These are phyloP conservation scores for Paramisgurnus dabryanus DNA, from an alignment of 2,113 vertebrate genomes.

Conservation along the genomic window DNA sequence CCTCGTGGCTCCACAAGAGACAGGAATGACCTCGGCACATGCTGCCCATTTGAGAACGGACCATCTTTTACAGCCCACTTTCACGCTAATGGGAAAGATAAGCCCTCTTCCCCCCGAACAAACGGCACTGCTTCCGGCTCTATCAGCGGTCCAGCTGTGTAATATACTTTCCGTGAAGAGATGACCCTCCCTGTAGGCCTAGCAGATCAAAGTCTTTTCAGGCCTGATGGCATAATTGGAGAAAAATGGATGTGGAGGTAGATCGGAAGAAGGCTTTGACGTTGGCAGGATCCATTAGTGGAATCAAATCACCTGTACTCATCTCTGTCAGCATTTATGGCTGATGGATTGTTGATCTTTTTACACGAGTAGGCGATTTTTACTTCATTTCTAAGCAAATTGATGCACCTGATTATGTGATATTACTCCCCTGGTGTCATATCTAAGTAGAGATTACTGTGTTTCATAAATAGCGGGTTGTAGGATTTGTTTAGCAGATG, in stretches of 20 bases:
- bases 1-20: not conserved
- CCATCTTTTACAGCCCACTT: slow-evolving; percentile 31
- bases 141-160: slow-evolving; percentile 9
- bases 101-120: slow-evolving; percentile 8
- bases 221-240: slow-evolving; percentile 29
- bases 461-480: not conserved
- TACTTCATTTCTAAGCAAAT: not conserved
- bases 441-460: not conserved
- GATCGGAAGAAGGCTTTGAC: slow-evolving; percentile 15
- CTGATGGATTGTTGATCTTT: slow-evolving; percentile 3
- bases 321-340: not conserved
- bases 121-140: slow-evolving; percentile 13
- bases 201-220: slow-evolving; percentile 31
- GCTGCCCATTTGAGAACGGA: not conserved
- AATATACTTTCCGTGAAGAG: slow-evolving; percentile 24
- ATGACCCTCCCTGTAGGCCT: slow-evolving; percentile 20
- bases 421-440: slow-evolving; percentile 9
- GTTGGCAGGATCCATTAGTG: slow-evolving; percentile 21
- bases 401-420: not conserved
- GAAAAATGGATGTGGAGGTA: slow-evolving; percentile 17
- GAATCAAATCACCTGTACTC: slow-evolving; percentile 27
- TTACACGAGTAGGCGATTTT: slow-evolving; percentile 8
- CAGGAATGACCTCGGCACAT: not conserved
- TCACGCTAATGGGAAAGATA: slow-evolving; percentile 32
- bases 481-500: not conserved